phyloP scores from a whole-genome alignment of 2,797 vertebrate species.

The Kryptopterus vitreolus region DNA sequence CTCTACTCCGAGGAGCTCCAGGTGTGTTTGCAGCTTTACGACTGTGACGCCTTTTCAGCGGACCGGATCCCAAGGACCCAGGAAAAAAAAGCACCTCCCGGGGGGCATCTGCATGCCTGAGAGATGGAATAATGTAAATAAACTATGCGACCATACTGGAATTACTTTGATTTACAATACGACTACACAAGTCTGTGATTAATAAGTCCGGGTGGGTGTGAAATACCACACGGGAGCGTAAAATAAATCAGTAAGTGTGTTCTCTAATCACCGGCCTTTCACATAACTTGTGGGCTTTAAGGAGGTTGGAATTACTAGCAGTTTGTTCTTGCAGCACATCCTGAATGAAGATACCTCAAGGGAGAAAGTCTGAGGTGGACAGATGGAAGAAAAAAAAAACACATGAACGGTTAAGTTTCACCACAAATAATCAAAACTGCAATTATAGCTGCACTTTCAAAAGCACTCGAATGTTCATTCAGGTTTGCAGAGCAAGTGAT shows the following conservation, averaged over 20 bases:
- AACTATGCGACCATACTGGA: background rate
- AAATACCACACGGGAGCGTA: slow-evolving; percentile 5
- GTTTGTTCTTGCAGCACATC: slow-evolving; percentile 56
- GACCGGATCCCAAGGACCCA: background rate
- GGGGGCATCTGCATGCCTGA: slow-evolving; percentile 24
- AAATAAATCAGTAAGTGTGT: slow-evolving; percentile 21
- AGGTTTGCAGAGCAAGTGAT: slow-evolving; percentile 33
- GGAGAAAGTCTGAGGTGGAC: slow-evolving; percentile 56
- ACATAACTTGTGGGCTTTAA: slow-evolving; percentile 44
- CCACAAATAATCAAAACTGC: slow-evolving; percentile 60
- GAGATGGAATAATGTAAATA: slow-evolving; percentile 17
- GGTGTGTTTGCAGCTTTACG: slow-evolving; percentile 55
- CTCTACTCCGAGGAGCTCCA: slow-evolving; percentile 60
- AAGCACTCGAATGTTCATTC: slow-evolving; percentile 39
- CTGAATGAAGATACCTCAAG: slow-evolving; percentile 54
- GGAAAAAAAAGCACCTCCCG: slow-evolving; percentile 9
- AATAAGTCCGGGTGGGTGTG: slow-evolving; percentile 17
- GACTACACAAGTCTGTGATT: background rate
- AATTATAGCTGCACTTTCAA: slow-evolving; percentile 54
- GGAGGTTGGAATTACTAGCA: slow-evolving; percentile 45
- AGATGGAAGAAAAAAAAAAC: slow-evolving; percentile 5
- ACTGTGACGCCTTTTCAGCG: background rate
- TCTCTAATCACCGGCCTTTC: slow-evolving; percentile 19
- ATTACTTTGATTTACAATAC: slow-evolving; percentile 24
- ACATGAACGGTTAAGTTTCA: slow-evolving; percentile 30